These are phyloP conservation scores for Stigmatopora nigra DNA, from an alignment of 2,113 vertebrate species.

Conservation along the genomic window DNA sequence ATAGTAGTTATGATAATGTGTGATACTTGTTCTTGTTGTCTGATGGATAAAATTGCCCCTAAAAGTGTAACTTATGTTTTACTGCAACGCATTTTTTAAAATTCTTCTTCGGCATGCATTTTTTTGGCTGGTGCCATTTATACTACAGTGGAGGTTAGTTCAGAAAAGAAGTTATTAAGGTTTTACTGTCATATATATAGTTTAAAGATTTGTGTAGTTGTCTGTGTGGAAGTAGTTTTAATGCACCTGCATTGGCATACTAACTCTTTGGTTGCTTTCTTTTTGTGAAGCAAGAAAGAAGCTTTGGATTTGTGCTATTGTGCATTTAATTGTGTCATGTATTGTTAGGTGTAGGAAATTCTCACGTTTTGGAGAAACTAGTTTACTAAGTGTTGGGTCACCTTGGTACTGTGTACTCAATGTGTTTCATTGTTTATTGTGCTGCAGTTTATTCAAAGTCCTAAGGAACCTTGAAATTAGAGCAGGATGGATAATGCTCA, in stretches of 20 bases:
- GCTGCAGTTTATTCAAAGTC: slow-evolving; percentile 24
- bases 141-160: no score
- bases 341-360: slow-evolving; percentile 33
- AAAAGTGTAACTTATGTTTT: no score
- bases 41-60: no score
- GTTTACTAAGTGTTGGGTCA: slow-evolving; percentile 28
- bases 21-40: no score
- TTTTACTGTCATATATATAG: no score
- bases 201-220: not conserved
- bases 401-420: slow-evolving; percentile 37
- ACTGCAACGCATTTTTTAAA: no score
- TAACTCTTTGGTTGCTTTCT: not conserved
- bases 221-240: not conserved
- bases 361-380: slow-evolving; percentile 39
- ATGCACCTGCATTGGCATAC: not conserved
- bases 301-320: slow-evolving; percentile 24
- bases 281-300: slow-evolving; percentile 10
- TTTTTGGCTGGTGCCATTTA: no score
- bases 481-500: slow-evolving; percentile 41
- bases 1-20: no score
- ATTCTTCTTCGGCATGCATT: no score
- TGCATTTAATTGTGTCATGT: slow-evolving; percentile 23
- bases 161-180: no score
- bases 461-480: slow-evolving; percentile 42
- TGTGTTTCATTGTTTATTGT: slow-evolving; percentile 56